phyloP scores from a whole-genome alignment of 1,140 invertebrate species.

The Tetramorium simillimum region DNA sequence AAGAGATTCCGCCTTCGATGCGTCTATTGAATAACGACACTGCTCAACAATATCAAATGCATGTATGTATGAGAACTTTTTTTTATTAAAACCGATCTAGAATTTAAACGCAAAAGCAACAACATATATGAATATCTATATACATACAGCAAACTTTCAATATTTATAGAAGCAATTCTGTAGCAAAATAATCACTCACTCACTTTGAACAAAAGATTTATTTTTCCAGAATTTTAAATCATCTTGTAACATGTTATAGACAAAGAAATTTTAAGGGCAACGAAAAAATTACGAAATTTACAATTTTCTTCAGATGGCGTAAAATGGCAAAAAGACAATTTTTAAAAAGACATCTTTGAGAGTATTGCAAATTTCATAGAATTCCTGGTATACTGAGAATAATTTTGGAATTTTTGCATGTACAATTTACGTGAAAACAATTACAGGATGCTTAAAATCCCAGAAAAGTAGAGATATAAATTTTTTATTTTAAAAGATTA shows the following conservation, averaged over 20 bases:
- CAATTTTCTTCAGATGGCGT: no score
- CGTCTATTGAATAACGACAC: conserved; percentile 18
- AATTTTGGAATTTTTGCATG: not conserved
- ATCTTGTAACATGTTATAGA: not conserved
- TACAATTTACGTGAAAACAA: not conserved
- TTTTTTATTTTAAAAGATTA: not conserved
- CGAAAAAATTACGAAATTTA: no score
- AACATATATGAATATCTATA: not conserved
- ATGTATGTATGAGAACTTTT: not conserved
- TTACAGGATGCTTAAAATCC: not conserved
- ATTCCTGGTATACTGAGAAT: not conserved
- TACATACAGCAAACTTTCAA: not conserved
- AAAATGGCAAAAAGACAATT: no score
- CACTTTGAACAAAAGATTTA: not conserved
- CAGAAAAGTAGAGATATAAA: not conserved
- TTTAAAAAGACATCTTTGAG: no score
- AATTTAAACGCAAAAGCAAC: not conserved
- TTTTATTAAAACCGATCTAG: not conserved
- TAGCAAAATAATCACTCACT: not conserved
- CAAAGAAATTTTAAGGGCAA: not conserved
- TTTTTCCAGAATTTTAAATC: conserved; percentile 2
- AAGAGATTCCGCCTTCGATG: conserved; percentile 13
- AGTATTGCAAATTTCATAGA: no score
- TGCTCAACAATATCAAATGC: not conserved
- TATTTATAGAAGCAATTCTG: not conserved